Evolutionary conservation across 2,888 invertebrate genomes (phyloP), one percentile per base, ranked within the genome.

Genomic region (Sesamia inferens): DNA sequence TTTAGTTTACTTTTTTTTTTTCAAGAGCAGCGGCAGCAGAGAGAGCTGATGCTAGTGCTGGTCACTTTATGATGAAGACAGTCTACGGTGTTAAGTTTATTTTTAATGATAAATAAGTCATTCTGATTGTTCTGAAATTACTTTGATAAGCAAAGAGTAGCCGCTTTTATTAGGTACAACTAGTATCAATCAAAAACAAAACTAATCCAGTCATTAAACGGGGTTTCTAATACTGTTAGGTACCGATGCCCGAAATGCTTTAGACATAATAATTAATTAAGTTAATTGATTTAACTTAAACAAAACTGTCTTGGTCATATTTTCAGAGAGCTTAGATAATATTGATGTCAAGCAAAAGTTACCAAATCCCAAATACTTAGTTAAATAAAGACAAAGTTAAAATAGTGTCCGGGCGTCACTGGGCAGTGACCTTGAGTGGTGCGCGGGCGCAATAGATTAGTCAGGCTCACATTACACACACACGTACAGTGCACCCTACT

Each of bases 361-460:
- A 55, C 72, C 16, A 79, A 82, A 78, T 74, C 84, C 87, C 78
- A 85, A 88, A 88, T 86, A 85, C 86, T 88, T 86, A 87, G 7
- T 31, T 39, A 39, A 39, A 85, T 85, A 88, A 89, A 91, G 90
- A 92, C 75, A 90, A 91, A 87, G 91, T 92, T 90, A 91, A 93
- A 93, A 90, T 93, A 92, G 89, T 93, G 92, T 91, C 92, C 89
- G 90, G 89, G 92, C 88, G 86, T 81, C 85, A 88, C 91, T 95
- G 95, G 95, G 89, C 95, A 95, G 95, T 95, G 94, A 94, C 95
- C 95, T 95, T 92, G 91, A 90, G 86, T 88, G 87, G 82, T 87
- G 89, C 91, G 93, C 93, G 89, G 90, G 91, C 92, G 94, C 94
- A 93, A 90, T 92, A 93, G 92, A 92, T 93, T 92, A 92, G 89